These are phyloP conservation scores for Halcyon senegalensis DNA, from an alignment of 2,113 vertebrate genomes.

Conservation along the genomic window DNA sequence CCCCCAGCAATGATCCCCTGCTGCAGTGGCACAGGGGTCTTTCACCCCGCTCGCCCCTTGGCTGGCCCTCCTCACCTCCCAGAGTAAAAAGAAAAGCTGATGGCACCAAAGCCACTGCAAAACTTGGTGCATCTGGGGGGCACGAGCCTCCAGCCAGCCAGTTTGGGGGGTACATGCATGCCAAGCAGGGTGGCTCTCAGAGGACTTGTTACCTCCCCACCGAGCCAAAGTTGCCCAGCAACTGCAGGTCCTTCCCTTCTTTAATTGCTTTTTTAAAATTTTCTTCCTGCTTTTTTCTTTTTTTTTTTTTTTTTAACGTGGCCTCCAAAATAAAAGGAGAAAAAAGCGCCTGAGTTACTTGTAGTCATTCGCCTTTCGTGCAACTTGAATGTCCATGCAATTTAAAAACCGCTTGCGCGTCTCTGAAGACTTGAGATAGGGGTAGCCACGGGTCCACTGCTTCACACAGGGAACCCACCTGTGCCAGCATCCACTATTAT, in stretches of 20 bases:
- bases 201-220: slow-evolving; percentile 19
- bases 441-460: slow-evolving; percentile 27
- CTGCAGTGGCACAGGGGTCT: background rate
- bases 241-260: background rate
- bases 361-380: slow-evolving; percentile 48
- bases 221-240: background rate
- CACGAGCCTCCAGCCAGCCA: background rate
- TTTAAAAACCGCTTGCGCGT: slow-evolving; percentile 30
- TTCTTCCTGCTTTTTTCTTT: background rate
- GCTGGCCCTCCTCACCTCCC: background rate
- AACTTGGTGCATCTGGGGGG: background rate
- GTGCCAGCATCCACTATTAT: slow-evolving; percentile 50
- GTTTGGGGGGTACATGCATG: background rate
- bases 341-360: slow-evolving; percentile 53
- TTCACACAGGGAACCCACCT: slow-evolving; percentile 7
- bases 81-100: background rate
- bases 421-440: background rate
- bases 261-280: background rate
- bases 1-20: too few species aligned
- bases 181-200: background rate
- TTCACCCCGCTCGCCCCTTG: background rate
- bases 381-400: slow-evolving; percentile 64
- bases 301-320: slow-evolving; percentile 39
- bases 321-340: slow-evolving; percentile 46
- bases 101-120: background rate